Percentiles rank a stretch among this genome's conserved stretches.
Evolutionary conservation across 2,797 vertebrate genomes (phyloP).

Genomic region (Crenichthys baileyi): DNA sequence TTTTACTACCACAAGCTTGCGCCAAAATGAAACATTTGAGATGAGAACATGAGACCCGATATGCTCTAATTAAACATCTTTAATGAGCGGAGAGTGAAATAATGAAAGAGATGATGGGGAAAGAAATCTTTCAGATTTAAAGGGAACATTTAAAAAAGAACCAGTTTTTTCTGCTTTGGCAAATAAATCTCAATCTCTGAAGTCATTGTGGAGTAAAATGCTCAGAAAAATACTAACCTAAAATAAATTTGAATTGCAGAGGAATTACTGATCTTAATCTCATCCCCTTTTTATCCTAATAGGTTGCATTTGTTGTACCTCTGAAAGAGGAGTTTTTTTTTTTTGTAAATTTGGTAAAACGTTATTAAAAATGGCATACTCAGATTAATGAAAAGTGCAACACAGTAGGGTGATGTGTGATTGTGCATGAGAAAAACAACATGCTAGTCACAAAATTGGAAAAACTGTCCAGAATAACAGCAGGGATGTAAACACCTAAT

Average conservation of each 20-base stretch:
- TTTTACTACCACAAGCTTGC: constrained; percentile 14
- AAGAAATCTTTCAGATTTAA: constrained; percentile 30
- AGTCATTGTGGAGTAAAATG: neutral
- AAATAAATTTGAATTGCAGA: neutral
- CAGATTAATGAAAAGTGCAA: no score
- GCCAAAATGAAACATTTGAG: constrained; percentile 46
- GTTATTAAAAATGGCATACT: no score
- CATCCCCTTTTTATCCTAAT: neutral
- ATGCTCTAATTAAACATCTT: constrained; percentile 59
- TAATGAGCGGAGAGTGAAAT: constrained; percentile 39
- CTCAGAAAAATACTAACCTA: neutral
- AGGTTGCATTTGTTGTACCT: neutral
- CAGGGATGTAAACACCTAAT: no score
- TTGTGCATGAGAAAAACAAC: no score
- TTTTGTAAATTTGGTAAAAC: no score
- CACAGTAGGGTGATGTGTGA: no score
- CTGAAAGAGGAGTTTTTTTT: neutral
- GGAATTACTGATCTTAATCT: neutral
- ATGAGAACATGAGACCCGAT: constrained; percentile 49
- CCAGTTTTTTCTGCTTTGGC: neutral
- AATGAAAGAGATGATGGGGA: constrained; percentile 27
- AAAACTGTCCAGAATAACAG: no score
- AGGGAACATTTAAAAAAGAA: neutral
- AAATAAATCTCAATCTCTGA: neutral
- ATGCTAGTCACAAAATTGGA: no score